Percentiles rank a stretch among this genome's conserved stretches.
Evolutionary conservation across 2,113 vertebrate genomes (phyloP).

Genomic region (Carassius carassius): DNA sequence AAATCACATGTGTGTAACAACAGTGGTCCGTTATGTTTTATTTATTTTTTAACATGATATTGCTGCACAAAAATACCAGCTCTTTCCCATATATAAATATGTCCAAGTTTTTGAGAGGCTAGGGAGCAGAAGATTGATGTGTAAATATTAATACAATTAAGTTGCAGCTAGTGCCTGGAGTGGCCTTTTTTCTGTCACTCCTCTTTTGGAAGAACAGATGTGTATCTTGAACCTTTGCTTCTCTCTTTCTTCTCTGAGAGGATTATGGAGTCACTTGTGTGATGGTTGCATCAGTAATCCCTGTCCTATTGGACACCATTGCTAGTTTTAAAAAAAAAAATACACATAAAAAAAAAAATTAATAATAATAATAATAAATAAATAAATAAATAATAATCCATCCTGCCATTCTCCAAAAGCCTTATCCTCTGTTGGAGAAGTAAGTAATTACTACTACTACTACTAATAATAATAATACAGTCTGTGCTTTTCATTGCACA

Average conservation of each 20-base stretch:
- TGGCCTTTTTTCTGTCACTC: not conserved
- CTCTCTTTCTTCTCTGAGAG: conserved; percentile 5
- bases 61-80: not conserved
- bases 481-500: too few relatives aligned
- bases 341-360: not conserved
- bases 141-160: conserved; percentile 8
- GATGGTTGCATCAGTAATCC: conserved; percentile 28
- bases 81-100: not conserved
- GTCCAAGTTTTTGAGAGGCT: not conserved
- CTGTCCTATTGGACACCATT: conserved; percentile 9
- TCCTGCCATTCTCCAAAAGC: too few relatives aligned
- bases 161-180: not conserved
- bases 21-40: not conserved
- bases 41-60: not conserved
- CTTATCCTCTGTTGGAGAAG: too few relatives aligned
- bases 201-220: not conserved
- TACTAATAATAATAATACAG: too few relatives aligned
- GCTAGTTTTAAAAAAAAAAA: not conserved
- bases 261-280: conserved; percentile 28
- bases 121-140: not conserved
- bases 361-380: too few relatives aligned
- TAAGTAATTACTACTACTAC: too few relatives aligned
- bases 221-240: not conserved
- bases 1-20: not conserved
- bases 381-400: too few relatives aligned